Evolutionary conservation across 2,888 invertebrate genomes (phyloP).

Genomic region (Acrobasis suavella): DNA sequence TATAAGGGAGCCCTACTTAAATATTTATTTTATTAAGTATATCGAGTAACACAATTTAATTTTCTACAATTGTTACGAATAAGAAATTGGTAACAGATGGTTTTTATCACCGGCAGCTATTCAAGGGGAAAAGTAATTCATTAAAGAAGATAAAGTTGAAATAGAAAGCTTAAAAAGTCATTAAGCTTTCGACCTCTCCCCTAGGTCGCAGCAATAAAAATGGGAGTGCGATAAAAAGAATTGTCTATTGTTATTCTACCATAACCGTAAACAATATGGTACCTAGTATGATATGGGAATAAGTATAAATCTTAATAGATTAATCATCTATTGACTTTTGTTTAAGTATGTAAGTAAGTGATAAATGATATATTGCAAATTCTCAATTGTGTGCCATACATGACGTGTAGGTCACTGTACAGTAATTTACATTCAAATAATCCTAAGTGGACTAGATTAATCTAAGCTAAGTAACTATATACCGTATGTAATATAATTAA

Average conservation of each 20-base stretch:
- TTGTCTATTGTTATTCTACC: constrained; percentile 29
- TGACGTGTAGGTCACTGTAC: no score
- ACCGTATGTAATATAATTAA: no score
- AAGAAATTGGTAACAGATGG: constrained; percentile 17
- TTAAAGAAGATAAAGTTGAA: constrained; percentile 29
- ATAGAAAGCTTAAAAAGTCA: constrained; percentile 39
- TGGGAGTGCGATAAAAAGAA: constrained; percentile 35
- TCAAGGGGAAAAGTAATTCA: constrained; percentile 40
- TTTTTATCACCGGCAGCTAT: constrained; percentile 20
- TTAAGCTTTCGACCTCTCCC: constrained; percentile 37
- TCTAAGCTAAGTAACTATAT: no score
- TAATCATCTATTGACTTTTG: background rate
- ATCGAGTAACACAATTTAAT: background rate
- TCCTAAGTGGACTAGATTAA: no score
- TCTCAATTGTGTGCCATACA: no score
- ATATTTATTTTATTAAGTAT: no score
- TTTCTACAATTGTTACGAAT: background rate
- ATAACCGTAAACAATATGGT: background rate
- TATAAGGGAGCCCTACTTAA: no score
- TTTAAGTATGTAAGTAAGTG: background rate
- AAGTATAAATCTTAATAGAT: background rate
- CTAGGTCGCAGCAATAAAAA: constrained; percentile 40
- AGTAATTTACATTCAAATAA: no score
- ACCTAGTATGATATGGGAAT: no score
- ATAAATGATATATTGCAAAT: no score